Base-by-base conservation (phyloP, 1,140 invertebrate species). In the Zaprionus inermis region DNA sequence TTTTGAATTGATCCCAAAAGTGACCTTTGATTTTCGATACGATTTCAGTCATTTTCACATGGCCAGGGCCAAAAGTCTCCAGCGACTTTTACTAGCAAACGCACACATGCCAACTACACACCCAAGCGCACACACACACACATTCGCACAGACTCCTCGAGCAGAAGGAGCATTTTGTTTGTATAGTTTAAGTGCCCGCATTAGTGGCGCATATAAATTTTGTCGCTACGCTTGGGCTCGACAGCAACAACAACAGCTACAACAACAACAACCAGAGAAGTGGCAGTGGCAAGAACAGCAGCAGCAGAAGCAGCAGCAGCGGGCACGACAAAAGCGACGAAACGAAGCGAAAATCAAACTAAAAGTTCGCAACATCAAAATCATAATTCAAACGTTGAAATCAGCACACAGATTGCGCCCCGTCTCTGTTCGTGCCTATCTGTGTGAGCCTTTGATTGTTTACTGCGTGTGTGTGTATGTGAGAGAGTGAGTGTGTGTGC, bases 1-100 rank as follows among this genome's bases (percentile, higher is more conserved):
- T 89, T 89, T 89, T 89, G 84, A 89, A 89, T 89, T 89, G 84
- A 89, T 89, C 84, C 84, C 84, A 89, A 89, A 89, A 89, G 84
- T 89, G 84, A 89, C 84, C 84, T 89, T 89, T 89, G 84, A 89
- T 89, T 89, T 89, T 84, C 84, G 84, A 81, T 89, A 90, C 84
- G 85, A 89, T 73, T 89, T 81, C 78, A 89, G 74, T 89, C 80
- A 89, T 88, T 86, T 86, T 88, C 83, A 72, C 83, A 89, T 86
- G 84, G 83, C 72, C 79, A 73, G 72, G 52, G 70, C 84, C 75
- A 86, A 76, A 80, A 84, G 84, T 89, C 84, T 89, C 84, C 56
- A 89, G 83, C 60, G 83, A 78, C 65, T 66, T 67, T 71, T 60
- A 55, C 68, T 49, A 49, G 20, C 34, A 34, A 18, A 46, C 18